These are phyloP conservation scores for Panzeria rudis DNA, from an alignment of 2,888 invertebrate genomes.

Conservation along the genomic window DNA sequence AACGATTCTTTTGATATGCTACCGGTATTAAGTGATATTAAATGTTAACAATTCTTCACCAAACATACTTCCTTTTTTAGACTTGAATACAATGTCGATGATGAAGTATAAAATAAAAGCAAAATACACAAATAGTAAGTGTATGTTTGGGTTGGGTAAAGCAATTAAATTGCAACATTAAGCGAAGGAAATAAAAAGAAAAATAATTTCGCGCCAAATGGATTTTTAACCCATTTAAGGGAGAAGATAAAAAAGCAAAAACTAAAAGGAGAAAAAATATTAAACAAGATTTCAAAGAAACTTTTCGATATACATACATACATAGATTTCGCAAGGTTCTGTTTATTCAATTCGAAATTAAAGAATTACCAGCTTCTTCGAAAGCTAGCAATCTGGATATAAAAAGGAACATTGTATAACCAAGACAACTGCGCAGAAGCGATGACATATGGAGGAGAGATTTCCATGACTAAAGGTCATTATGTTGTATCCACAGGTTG, in stretches of 20 bases:
- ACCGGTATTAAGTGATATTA: slow-evolving; percentile 64
- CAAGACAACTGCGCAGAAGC: too few relatives aligned
- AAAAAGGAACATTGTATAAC: too few relatives aligned
- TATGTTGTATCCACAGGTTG: too few relatives aligned
- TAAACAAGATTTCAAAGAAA: neutral
- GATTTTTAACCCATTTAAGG: slow-evolving; percentile 40
- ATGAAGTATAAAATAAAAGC: slow-evolving; percentile 36
- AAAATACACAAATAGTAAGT: slow-evolving; percentile 11
- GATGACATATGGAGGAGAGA: too few relatives aligned
- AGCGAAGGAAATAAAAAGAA: slow-evolving; percentile 15
- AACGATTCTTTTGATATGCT: slow-evolving; percentile 31
- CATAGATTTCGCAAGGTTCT: neutral
- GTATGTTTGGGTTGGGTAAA: slow-evolving; percentile 27
- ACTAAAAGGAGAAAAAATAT: neutral
- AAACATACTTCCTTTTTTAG: slow-evolving; percentile 27
- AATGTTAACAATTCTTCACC: slow-evolving; percentile 38
- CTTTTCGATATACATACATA: neutral
- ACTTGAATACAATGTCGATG: slow-evolving; percentile 8
- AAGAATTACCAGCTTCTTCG: too few relatives aligned
- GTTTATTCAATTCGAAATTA: neutral
- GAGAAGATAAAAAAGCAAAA: neutral
- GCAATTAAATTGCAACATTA: slow-evolving; percentile 63
- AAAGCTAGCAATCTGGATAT: too few relatives aligned
- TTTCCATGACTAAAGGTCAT: too few relatives aligned
- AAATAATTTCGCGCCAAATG: slow-evolving; percentile 40